Percentiles rank a stretch among this genome's conserved stretches.
phyloP scores from a whole-genome alignment of 53 echinoderm and acorn worm genomes.

The Echinometra lucunter region DNA sequence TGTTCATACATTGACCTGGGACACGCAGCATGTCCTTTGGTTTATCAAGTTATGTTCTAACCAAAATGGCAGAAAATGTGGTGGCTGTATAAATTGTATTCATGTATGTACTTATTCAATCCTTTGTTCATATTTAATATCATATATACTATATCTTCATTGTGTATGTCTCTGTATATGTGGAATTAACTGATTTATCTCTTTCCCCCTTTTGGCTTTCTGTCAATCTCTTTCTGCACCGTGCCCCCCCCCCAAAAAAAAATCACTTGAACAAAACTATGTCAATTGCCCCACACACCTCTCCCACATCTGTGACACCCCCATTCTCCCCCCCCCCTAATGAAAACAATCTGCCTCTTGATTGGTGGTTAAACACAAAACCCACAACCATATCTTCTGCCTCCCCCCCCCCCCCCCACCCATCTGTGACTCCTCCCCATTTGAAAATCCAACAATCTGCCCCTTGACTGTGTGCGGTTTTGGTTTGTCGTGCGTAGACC shows the following conservation, averaged over 20 bases:
- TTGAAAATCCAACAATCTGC: neutral
- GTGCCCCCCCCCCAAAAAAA: neutral
- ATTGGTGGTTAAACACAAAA: too few species aligned
- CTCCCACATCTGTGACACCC: neutral
- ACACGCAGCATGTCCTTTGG: neutral
- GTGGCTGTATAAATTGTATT: neutral
- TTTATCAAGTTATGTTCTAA: neutral
- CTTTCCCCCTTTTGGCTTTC: constrained; percentile 41
- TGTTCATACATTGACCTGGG: neutral
- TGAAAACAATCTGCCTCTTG: neutral
- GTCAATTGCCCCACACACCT: neutral
- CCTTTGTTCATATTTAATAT: neutral
- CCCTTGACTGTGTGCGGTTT: neutral
- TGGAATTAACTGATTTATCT: constrained; percentile 18
- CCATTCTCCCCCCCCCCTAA: neutral
- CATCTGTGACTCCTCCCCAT: neutral
- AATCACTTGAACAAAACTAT: constrained; percentile 12
- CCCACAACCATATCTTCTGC: neutral
- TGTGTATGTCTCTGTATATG: constrained; percentile 4
- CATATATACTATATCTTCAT: neutral
- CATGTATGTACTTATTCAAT: neutral
- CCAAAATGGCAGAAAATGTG: neutral
- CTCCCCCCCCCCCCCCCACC: neutral
- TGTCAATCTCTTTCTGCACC: constrained; percentile 39
- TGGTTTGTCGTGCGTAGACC: constrained; percentile 45